Evolutionary conservation across 2,797 vertebrate species (phyloP).

Genomic region (Chloroceryle amazona): DNA sequence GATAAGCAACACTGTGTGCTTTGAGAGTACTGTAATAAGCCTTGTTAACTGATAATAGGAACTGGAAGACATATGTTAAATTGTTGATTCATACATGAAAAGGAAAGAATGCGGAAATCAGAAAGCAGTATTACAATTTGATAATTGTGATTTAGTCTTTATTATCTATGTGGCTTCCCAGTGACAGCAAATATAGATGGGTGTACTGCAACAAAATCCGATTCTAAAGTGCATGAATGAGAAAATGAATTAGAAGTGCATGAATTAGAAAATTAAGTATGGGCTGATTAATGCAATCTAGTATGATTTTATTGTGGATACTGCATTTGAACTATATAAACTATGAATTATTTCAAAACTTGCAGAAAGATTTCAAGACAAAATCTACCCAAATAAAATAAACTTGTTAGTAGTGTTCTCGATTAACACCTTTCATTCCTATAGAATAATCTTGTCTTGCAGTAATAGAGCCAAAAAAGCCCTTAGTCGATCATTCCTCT

Average conservation of each 20-base stretch:
- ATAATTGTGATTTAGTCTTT: not conserved
- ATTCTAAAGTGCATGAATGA: not conserved
- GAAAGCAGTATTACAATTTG: not conserved
- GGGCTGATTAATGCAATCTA: not conserved
- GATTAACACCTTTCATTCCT: not conserved
- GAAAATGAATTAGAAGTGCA: too few relatives aligned
- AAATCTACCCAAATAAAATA: not conserved
- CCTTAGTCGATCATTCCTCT: not conserved
- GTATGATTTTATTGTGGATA: not conserved
- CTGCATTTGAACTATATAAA: not conserved
- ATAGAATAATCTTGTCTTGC: not conserved
- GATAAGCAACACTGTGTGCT: conserved; percentile 23
- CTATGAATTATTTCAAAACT: not conserved
- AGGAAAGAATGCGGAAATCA: not conserved
- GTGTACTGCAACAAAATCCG: not conserved
- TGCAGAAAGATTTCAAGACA: not conserved
- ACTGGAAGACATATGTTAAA: not conserved
- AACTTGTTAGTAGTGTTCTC: not conserved
- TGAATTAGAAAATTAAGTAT: not conserved
- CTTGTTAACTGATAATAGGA: conserved; percentile 18
- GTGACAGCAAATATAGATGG: not conserved
- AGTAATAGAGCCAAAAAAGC: not conserved
- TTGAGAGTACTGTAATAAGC: conserved; percentile 21
- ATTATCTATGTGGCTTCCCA: not conserved
- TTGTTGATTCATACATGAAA: not conserved